Evolutionary conservation across 2,113 vertebrate genomes (phyloP).

Genomic region (Lichenostomus cassidix): DNA sequence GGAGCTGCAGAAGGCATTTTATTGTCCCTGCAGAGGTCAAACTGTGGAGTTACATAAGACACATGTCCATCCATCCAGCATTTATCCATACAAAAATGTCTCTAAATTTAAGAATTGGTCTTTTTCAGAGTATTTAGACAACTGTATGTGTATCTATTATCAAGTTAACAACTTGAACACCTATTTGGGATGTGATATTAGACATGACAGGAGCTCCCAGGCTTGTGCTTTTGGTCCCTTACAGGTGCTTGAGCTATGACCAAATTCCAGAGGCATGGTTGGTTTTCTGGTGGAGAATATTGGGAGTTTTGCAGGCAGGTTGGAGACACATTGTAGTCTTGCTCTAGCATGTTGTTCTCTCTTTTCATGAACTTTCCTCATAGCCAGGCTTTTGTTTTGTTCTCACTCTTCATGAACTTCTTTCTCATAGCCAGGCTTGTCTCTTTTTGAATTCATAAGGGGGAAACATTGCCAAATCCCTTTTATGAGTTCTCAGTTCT

Average conservation of each 20-base stretch:
- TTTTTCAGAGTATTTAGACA: not conserved
- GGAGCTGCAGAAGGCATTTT: not conserved
- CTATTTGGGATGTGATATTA: not conserved
- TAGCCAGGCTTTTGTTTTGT: not conserved
- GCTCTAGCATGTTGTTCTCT: not conserved
- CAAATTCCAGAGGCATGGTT: fast-evolving
- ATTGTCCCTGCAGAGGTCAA: not conserved
- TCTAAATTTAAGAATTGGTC: not conserved
- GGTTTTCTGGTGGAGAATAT: not conserved
- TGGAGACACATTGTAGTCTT: not conserved
- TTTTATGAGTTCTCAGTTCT: not conserved
- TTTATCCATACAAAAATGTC: not conserved
- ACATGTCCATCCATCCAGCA: not conserved
- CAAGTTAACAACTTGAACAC: not conserved
- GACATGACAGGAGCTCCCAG: not conserved
- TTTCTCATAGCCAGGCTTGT: not conserved
- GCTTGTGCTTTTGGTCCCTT: too few relatives aligned
- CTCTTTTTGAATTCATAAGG: not conserved
- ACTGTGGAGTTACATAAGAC: not conserved
- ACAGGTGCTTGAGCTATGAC: not conserved
- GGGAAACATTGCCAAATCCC: not conserved
- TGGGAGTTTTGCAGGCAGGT: not conserved
- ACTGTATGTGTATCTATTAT: not conserved
- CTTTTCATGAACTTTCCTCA: not conserved
- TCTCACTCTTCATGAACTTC: not conserved